These are phyloP conservation scores for Zeus faber DNA, from an alignment of 2,113 vertebrate genomes.

Conservation along the genomic window DNA sequence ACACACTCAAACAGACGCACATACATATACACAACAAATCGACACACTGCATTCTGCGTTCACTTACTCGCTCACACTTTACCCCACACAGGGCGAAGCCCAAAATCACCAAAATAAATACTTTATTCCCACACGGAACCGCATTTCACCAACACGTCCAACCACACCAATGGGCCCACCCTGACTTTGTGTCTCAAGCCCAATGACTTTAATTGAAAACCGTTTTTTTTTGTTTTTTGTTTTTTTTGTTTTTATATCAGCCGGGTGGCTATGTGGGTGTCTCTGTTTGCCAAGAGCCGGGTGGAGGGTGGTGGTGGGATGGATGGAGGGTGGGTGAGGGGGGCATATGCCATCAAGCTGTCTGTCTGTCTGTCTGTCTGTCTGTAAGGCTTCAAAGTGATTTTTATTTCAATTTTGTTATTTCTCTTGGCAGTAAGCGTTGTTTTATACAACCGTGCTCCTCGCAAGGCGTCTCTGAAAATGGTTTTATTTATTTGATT, in stretches of 20 bases:
- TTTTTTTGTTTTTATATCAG: slow-evolving; percentile 51
- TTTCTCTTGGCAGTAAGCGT: slow-evolving; percentile 23
- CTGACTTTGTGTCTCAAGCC: slow-evolving; percentile 52
- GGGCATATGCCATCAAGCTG: slow-evolving; percentile 56
- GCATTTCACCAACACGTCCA: slow-evolving; percentile 50
- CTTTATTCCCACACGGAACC: slow-evolving; percentile 60
- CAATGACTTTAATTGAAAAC: slow-evolving; percentile 52
- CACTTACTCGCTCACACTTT: background rate
- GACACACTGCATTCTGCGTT: background rate
- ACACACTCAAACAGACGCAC: background rate
- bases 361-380: no score
- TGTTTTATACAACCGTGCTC: slow-evolving; percentile 37
- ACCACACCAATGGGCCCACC: slow-evolving; percentile 67
- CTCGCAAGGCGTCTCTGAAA: no score
- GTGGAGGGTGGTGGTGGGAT: background rate
- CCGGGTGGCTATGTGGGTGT: slow-evolving; percentile 63
- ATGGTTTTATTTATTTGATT: no score
- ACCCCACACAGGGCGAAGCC: slow-evolving; percentile 5
- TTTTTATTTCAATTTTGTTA: slow-evolving; percentile 24
- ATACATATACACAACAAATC: background rate
- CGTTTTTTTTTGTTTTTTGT: no score
- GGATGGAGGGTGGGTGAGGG: background rate
- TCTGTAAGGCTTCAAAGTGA: slow-evolving; percentile 44
- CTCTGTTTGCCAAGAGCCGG: slow-evolving; percentile 22
- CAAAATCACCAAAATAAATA: slow-evolving; percentile 53